Conservation (phyloP, 2,888 invertebrate species). For the Tachina lurida region DNA sequence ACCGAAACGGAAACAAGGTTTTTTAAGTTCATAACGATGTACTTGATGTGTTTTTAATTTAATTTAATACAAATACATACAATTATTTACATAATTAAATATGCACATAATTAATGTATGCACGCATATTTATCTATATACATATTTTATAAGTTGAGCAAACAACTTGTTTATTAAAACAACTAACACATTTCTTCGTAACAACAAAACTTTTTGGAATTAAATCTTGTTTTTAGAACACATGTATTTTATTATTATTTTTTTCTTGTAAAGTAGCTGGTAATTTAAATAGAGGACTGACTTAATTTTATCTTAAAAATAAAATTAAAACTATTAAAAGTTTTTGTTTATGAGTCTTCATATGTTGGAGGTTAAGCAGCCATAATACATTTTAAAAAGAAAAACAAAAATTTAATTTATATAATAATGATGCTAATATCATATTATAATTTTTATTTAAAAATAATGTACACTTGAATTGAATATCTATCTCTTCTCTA, state of each 20-base stretch:
- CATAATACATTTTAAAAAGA: not conserved
- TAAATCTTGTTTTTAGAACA: conserved; percentile 1
- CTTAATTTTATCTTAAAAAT: not conserved
- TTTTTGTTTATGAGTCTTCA: not conserved
- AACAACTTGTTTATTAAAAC: too few species aligned
- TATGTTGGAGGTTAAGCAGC: not conserved
- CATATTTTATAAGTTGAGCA: too few species aligned
- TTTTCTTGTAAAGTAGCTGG: not conserved
- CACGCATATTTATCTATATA: too few species aligned
- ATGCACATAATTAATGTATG: too few species aligned
- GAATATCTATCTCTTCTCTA: not conserved
- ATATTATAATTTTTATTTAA: conserved; percentile 3
- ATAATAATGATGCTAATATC: not conserved
- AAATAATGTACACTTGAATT: conserved; percentile 9
- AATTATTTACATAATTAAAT: too few species aligned
- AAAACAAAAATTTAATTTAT: not conserved
- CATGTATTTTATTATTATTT: not conserved
- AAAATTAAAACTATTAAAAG: not conserved
- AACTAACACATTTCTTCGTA: too few species aligned
- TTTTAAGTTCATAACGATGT: too few species aligned
- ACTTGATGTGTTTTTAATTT: too few species aligned
- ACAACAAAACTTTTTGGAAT: not conserved
- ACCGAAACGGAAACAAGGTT: too few species aligned
- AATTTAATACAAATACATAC: too few species aligned
- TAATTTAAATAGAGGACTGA: not conserved